Conservation (phyloP, 2,888 invertebrate genomes). For the Apeira syringaria region DNA sequence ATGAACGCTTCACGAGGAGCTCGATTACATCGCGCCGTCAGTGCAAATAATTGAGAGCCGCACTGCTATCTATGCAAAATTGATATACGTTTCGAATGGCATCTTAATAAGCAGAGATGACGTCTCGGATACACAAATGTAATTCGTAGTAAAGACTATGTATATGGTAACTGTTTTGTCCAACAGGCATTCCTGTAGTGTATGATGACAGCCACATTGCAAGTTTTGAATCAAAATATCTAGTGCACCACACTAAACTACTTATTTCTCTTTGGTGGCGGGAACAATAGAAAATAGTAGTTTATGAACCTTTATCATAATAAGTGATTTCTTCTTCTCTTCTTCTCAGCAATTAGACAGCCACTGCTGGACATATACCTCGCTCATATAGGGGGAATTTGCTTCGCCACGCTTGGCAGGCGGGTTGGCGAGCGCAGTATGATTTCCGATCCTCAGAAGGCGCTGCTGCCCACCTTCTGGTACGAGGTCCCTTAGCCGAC, state of each 20-base stretch:
- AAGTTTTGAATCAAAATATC: background rate
- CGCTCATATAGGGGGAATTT: no score
- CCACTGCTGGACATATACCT: no score
- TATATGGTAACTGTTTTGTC: constrained; percentile 23
- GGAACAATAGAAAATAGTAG: no score
- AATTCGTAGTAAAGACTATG: constrained; percentile 35
- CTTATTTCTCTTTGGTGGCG: no score
- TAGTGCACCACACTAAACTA: background rate
- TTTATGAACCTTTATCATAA: no score
- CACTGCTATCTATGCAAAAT: constrained; percentile 60
- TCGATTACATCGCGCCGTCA: constrained; percentile 53
- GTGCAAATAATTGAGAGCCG: constrained; percentile 60
- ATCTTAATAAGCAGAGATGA: constrained; percentile 54
- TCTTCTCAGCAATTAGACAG: no score
- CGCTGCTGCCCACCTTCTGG: no score
- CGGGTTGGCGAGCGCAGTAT: no score
- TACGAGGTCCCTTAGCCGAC: no score
- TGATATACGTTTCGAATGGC: constrained; percentile 63
- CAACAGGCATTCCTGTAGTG: constrained; percentile 13
- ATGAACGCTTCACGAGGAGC: constrained; percentile 35
- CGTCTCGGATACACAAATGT: constrained; percentile 32
- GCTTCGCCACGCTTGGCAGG: no score
- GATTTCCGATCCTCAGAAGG: no score
- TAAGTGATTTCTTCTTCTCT: no score
- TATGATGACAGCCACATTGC: background rate